Evolutionary conservation across 2,797 vertebrate genomes (phyloP), one percentile per base, ranked within the genome.

Genomic region (Ctenochaetus hawaiiensis): DNA sequence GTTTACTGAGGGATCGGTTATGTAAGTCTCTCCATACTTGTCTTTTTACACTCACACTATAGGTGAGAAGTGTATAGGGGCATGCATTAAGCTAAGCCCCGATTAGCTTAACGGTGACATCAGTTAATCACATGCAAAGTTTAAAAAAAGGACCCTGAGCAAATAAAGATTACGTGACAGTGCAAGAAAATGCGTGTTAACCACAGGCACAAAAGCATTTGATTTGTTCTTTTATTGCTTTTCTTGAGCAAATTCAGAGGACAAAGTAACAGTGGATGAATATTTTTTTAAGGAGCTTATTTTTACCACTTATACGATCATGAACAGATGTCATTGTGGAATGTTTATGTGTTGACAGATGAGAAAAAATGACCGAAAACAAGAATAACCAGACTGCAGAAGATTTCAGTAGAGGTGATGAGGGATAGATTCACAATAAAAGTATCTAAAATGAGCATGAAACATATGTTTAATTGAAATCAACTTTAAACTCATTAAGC

Each of bases 1-100:
- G 65, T 77, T 83, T 74, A 79, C 57, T 26, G 71, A 72, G 75
- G 52, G 45, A 72, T 67, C 49, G 56, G 43, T 81, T 75, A 66
- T 51, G 37, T 51, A 78, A 86, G 72, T 64, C 41, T 75, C 41
- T 58, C 63, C 37, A 77, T 63, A 60, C 57, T 62, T 67, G 65
- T 82, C 44, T 82, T 83, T 83, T 77, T 47, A 66, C 20, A 81
- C 52, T 68, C 54, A 60, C 76, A 57, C 41, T 49, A 34, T 17
- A 81, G 64, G 34, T 61, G 72, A 75, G 47, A 26, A 41, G 4
- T 26, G 73, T 3, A 23, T 54, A 39, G 67, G 30, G 57, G 53
- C 17, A 48, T 60, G 56, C 6, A 26, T 37, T 12, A 17, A 73
- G 49, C 64, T 45, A 57, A 78, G 44, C 67, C 34, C 26, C 18